phyloP scores from a whole-genome alignment of 2,888 invertebrate genomes.

The Lacanobia wlatinum region DNA sequence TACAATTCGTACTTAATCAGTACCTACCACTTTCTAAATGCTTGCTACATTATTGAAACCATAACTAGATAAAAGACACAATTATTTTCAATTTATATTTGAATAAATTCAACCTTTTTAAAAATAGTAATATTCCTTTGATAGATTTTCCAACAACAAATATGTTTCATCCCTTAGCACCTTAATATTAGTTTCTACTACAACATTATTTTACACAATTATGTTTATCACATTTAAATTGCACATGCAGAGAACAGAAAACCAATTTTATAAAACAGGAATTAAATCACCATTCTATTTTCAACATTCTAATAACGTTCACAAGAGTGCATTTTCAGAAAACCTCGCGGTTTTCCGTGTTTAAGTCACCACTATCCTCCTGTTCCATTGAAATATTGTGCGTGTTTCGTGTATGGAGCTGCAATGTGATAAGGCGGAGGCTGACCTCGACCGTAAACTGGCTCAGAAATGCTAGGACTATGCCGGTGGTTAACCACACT shows the following conservation, averaged over 20 bases:
- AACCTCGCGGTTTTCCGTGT: conserved; percentile 72
- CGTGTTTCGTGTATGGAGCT: conserved; percentile 95
- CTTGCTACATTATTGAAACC: conserved; percentile 65
- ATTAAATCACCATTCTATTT: conserved; percentile 68
- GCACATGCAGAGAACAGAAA: conserved; percentile 84
- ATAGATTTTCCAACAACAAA: conserved; percentile 74
- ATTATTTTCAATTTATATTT: conserved; percentile 65
- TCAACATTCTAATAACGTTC: conserved; percentile 73
- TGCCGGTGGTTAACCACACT: conserved; percentile 84
- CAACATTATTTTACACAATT: conserved; percentile 77
- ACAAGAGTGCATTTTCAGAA: conserved; percentile 72
- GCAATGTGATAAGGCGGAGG: conserved; percentile 97
- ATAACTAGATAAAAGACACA: conserved; percentile 65
- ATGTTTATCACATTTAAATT: conserved; percentile 88
- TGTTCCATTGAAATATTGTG: conserved; percentile 91
- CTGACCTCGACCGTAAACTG: conserved; percentile 85
- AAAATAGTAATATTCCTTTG: conserved; percentile 71
- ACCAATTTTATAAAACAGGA: conserved; percentile 63
- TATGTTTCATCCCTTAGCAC: conserved; percentile 85
- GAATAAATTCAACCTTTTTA: conserved; percentile 66
- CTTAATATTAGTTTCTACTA: conserved; percentile 81
- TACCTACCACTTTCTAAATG: conserved; percentile 81
- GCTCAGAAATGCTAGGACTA: conserved; percentile 83
- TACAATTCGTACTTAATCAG: conserved; percentile 86
- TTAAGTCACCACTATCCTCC: conserved; percentile 84